Conservation (phyloP, 1,140 invertebrate genomes). For the Aphidius ervi region DNA sequence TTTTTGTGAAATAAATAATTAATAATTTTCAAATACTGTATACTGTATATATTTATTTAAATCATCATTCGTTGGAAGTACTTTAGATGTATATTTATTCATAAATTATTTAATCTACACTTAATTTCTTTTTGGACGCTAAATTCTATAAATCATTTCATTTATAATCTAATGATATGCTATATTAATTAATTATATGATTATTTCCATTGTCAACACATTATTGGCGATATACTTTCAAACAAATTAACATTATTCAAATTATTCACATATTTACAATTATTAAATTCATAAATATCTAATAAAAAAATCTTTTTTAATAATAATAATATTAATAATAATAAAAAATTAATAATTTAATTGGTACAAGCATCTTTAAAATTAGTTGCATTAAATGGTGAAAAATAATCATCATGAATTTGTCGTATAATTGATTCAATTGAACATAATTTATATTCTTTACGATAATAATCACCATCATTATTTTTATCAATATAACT, state of each 20-base stretch:
- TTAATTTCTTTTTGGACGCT: no score
- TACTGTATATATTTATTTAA: no score
- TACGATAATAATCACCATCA: slow-evolving; percentile 42
- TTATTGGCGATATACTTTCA: slow-evolving; percentile 12
- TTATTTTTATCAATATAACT: slow-evolving; percentile 44
- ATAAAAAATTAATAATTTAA: slow-evolving; percentile 18
- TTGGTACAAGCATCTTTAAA: slow-evolving; percentile 74
- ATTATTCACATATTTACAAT: slow-evolving; percentile 38
- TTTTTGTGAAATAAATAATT: background rate
- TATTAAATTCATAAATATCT: slow-evolving; percentile 12
- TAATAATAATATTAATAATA: no score
- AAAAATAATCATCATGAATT: slow-evolving; percentile 81
- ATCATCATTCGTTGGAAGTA: background rate
- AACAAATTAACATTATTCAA: slow-evolving; percentile 6
- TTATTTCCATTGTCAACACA: background rate
- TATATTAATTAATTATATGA: background rate
- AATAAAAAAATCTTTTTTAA: slow-evolving; percentile 28
- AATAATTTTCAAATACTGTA: no score
- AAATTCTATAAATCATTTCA: no score
- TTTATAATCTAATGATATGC: background rate
- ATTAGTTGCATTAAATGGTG: slow-evolving; percentile 74
- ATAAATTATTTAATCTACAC: background rate
- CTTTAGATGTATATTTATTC: background rate
- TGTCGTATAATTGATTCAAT: slow-evolving; percentile 81
- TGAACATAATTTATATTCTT: slow-evolving; percentile 64